Conservation (phyloP, 2,113 vertebrate genomes). For the Merops nubicus region DNA sequence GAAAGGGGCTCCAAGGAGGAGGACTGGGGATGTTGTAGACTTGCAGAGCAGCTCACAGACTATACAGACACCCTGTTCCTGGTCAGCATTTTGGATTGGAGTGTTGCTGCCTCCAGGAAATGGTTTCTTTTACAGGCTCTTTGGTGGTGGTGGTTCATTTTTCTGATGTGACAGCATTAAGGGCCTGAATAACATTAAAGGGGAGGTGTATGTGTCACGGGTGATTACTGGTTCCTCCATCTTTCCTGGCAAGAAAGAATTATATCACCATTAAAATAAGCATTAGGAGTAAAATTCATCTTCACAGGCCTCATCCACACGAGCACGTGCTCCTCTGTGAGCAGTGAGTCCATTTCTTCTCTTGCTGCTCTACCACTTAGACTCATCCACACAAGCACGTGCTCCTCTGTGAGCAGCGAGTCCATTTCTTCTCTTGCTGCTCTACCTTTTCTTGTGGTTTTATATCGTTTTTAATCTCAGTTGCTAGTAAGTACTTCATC, state of each 20-base stretch:
- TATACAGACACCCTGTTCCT: accelerated
- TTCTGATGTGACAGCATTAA: background rate
- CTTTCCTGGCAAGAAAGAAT: background rate
- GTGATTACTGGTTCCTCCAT: background rate
- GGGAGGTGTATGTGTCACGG: background rate
- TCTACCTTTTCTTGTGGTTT: background rate
- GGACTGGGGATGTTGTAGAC: background rate
- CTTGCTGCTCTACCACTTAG: background rate
- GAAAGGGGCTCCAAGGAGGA: background rate
- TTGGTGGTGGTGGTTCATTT: background rate
- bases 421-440: background rate
- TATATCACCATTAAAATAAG: background rate
- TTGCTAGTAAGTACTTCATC: background rate
- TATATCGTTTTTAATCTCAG: background rate
- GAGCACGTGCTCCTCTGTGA: background rate
- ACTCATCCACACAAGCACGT: too few species aligned
- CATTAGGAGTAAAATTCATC: background rate
- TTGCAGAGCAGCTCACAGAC: background rate
- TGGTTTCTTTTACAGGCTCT: background rate
- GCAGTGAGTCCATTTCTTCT: background rate
- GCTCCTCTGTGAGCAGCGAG: background rate
- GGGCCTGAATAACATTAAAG: background rate
- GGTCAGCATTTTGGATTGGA: background rate
- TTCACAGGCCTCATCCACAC: background rate
- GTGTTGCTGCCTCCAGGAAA: background rate